These are phyloP conservation scores for Drosophila mercatorum DNA, from an alignment of 2,888 invertebrate genomes.

Conservation along the genomic window DNA sequence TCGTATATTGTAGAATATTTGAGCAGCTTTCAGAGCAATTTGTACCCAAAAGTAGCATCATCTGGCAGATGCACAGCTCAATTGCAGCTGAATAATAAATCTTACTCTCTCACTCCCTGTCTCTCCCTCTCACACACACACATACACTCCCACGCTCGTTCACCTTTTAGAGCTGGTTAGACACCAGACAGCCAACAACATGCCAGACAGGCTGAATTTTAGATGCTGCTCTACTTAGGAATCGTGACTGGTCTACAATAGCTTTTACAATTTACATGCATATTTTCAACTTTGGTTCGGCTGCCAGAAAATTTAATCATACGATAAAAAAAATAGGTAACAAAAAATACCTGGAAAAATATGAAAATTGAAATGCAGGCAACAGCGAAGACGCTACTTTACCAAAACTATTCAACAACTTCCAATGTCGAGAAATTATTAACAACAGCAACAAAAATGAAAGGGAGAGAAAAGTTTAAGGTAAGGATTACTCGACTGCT, in stretches of 20 bases:
- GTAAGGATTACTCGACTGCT: neutral
- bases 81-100: constrained; percentile 65
- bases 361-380: constrained; percentile 59
- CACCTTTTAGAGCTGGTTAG: constrained; percentile 7
- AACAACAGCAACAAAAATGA: constrained; percentile 31
- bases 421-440: constrained; percentile 59
- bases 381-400: constrained; percentile 47
- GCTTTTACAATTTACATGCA: constrained; percentile 63
- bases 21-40: constrained; percentile 1
- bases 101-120: constrained; percentile 11
- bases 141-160: neutral
- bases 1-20: constrained; percentile 30
- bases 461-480: neutral
- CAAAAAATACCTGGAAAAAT: constrained; percentile 17
- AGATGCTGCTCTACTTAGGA: constrained; percentile 62
- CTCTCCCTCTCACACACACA: constrained; percentile 11
- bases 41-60: constrained; percentile 46
- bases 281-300: constrained; percentile 60
- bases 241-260: constrained; percentile 62
- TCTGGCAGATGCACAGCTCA: constrained; percentile 24
- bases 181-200: constrained; percentile 21
- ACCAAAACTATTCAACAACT: constrained; percentile 48
- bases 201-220: constrained; percentile 50
- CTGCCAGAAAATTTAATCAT: constrained; percentile 59
- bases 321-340: constrained; percentile 14